Percentiles rank a stretch among this genome's conserved stretches.
phyloP scores from a whole-genome alignment of 30 jellyfish, hydroid and myxozoan genomes.

The Rhopilema esculentum region DNA sequence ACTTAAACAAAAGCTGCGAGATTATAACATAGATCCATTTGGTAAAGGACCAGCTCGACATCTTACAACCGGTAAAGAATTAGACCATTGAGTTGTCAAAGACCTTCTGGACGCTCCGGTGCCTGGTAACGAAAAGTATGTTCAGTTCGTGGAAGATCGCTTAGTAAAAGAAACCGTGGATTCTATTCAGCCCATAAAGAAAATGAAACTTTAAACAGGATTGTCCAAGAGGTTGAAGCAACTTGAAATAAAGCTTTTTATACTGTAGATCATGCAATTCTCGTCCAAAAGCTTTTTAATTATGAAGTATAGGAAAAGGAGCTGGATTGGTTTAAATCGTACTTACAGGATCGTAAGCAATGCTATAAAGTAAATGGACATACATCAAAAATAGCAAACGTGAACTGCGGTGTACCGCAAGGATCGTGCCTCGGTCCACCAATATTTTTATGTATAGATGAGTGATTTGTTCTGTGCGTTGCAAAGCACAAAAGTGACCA shows the following conservation, averaged over 20 bases:
- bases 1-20: conserved; percentile 41
- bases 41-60: conserved; percentile 28
- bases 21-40: conserved; percentile 23
- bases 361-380: conserved; percentile 40
- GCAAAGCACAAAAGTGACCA: too few species aligned
- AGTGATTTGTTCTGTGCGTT: too few species aligned
- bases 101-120: conserved; percentile 32
- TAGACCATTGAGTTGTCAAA: conserved; percentile 10
- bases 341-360: conserved; percentile 51
- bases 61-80: conserved; percentile 33
- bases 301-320: conserved; percentile 41
- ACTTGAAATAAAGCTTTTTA: neutral
- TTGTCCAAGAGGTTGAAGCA: conserved; percentile 3
- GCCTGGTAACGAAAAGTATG: conserved; percentile 26
- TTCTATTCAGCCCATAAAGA: conserved; percentile 19
- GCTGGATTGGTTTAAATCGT: conserved; percentile 45
- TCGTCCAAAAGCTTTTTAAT: conserved; percentile 40
- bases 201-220: conserved; percentile 48
- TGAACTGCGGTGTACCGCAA: too few species aligned
- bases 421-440: conserved; percentile 40
- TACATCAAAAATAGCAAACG: too few species aligned
- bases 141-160: conserved; percentile 21
- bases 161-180: conserved; percentile 31
- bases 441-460: conserved; percentile 3
- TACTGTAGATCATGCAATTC: conserved; percentile 35